Conservation (phyloP, 1,140 invertebrate species). For the Eumeta japonica region DNA sequence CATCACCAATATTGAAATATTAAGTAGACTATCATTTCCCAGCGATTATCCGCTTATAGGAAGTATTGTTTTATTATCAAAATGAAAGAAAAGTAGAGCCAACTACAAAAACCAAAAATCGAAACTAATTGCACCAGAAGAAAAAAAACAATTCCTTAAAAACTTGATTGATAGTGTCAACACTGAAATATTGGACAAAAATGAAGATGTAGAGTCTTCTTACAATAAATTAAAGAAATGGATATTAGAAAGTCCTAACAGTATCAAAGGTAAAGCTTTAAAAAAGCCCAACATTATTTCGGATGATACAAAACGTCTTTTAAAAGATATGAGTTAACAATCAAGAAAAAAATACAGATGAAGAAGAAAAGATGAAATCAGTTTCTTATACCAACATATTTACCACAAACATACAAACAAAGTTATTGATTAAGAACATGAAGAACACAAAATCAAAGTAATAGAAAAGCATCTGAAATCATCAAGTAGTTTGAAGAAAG, state of each 20-base stretch:
- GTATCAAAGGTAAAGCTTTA: no score
- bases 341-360: neutral
- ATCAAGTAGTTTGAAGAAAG: constrained; percentile 3
- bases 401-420: no score
- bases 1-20: constrained; percentile 1
- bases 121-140: no score
- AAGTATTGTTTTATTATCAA: no score
- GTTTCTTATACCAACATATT: neutral
- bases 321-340: neutral
- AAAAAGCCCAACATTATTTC: neutral
- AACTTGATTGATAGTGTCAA: no score
- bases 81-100: no score
- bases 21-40: no score
- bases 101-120: no score
- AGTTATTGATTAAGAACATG: constrained; percentile 2
- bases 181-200: neutral
- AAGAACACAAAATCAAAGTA: no score
- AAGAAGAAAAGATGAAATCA: constrained; percentile 1
- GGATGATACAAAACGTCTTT: neutral
- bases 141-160: no score
- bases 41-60: no score
- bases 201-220: neutral
- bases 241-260: neutral
- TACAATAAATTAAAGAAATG: neutral
- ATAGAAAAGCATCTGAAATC: no score